These are phyloP conservation scores for Phalacrocorax carbo DNA, from an alignment of 2,113 vertebrate species.

Conservation along the genomic window DNA sequence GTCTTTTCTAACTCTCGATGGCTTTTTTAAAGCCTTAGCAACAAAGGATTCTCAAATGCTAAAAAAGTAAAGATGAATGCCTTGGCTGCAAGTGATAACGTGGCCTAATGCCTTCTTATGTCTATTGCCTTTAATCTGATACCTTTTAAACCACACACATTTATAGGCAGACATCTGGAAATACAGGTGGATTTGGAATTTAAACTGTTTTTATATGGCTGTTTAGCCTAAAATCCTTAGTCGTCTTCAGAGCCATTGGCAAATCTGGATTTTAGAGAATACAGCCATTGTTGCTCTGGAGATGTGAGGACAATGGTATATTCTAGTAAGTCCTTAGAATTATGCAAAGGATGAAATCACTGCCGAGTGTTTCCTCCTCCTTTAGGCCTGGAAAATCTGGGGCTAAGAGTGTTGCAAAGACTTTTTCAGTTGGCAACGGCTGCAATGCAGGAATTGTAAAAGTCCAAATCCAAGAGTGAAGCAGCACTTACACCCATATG, in stretches of 20 bases:
- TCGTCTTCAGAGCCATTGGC: conserved; percentile 1
- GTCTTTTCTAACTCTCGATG: background rate
- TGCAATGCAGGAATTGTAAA: background rate
- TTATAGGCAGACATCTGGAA: background rate
- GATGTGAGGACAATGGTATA: background rate
- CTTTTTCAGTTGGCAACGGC: background rate
- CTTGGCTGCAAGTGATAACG: background rate
- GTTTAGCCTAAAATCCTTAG: background rate
- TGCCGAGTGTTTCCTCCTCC: background rate
- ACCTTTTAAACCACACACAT: background rate
- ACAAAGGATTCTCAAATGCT: background rate
- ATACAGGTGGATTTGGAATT: conserved; percentile 21
- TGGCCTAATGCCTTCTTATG: background rate
- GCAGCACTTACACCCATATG: background rate
- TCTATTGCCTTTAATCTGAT: background rate
- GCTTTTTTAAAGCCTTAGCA: background rate
- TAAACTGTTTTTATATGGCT: background rate
- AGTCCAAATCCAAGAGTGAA: background rate
- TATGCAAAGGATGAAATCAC: background rate
- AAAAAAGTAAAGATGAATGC: background rate
- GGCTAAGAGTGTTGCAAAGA: background rate
- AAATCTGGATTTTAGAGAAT: conserved; percentile 25
- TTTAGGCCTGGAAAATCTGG: background rate
- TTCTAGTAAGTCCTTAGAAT: conserved; percentile 7
- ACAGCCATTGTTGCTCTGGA: background rate